Base-by-base conservation (phyloP, 2,888 invertebrate genomes). In the Sthenelais limicola region DNA sequence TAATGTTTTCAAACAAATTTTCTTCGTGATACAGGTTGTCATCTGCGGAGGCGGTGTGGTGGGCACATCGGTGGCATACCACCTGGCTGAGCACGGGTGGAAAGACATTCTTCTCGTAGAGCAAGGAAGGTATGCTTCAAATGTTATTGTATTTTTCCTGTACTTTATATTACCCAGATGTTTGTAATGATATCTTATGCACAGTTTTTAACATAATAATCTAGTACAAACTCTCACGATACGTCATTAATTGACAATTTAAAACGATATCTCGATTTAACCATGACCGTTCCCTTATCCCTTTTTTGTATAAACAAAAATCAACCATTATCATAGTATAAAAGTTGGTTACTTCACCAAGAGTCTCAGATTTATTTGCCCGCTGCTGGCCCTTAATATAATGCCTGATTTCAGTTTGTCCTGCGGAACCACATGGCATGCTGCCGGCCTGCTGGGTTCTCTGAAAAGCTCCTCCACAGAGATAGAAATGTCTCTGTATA, bases 11-110 rank as follows among this genome's bases (percentile, higher is more conserved):
- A 0, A 91, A n/a, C n/a, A n/a, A n/a, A n/a, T n/a, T n/a, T n/a
- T n/a, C n/a, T n/a, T n/a, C n/a, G n/a, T n/a, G n/a, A n/a, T n/a
- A 3, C 26, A 91, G 82, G 94, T 95, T 52, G 94, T 95, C 52
- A 92, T 97, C 83, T 96, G 96, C 87, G 97, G 97, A 2, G 96
- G 96, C 21, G 97, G 97, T 30, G 92, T 96, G 52, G 93, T 95
- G 91, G 97, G 96, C 3, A 93, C 94, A 12, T 94, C 96, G 1
- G 94, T 97, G 9, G 96, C 96, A 15, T 97, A 96, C 87, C 94
- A 97, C 86, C 89, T 97, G 56, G 93, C 94, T 0, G 88, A 91
- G 80, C 89, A 93, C 78, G 97, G 96, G 68, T 94, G 94, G 92
- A 89, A 90, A 32, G 91, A 94, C 78, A 94, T 95, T 0, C 89